Evolutionary conservation across 2,888 invertebrate genomes (phyloP).

Genomic region (Clepsis dumicolana): DNA sequence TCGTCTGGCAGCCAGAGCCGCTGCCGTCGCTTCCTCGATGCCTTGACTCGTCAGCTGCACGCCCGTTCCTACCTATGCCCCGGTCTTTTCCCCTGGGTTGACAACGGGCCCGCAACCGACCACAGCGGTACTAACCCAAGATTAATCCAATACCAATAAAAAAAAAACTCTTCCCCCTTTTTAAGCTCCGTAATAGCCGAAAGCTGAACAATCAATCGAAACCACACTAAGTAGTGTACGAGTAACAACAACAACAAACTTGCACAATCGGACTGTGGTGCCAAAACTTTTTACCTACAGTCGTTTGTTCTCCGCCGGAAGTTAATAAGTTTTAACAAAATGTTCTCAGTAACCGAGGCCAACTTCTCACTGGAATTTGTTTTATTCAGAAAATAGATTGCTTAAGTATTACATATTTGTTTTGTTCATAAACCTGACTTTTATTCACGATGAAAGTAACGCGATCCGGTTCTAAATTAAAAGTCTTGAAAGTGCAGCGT

Average conservation of each 20-base stretch:
- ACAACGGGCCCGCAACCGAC: conserved; percentile 94
- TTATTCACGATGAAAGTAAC: not conserved
- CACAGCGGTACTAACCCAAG: conserved; percentile 86
- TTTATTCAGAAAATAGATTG: not conserved
- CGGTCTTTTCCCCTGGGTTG: conserved; percentile 95
- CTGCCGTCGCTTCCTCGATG: conserved; percentile 87
- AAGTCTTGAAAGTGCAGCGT: not conserved
- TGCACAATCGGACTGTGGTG: not conserved
- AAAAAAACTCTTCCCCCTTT: no score
- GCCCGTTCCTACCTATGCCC: conserved; percentile 94
- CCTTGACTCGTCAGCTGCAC: conserved; percentile 88
- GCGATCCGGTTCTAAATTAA: not conserved
- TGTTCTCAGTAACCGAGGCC: not conserved
- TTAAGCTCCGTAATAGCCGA: no score
- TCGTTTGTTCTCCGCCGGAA: not conserved
- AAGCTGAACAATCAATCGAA: not conserved
- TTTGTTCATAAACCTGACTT: not conserved
- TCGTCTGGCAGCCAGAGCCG: conserved; percentile 60
- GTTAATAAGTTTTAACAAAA: not conserved
- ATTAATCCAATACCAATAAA: not conserved
- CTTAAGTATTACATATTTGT: not conserved
- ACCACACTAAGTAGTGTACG: not conserved
- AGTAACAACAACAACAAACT: not conserved
- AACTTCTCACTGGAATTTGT: not conserved
- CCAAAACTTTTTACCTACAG: not conserved